Evolutionary conservation across 1,140 invertebrate genomes (phyloP).

Genomic region (Drosophila lowei): DNA sequence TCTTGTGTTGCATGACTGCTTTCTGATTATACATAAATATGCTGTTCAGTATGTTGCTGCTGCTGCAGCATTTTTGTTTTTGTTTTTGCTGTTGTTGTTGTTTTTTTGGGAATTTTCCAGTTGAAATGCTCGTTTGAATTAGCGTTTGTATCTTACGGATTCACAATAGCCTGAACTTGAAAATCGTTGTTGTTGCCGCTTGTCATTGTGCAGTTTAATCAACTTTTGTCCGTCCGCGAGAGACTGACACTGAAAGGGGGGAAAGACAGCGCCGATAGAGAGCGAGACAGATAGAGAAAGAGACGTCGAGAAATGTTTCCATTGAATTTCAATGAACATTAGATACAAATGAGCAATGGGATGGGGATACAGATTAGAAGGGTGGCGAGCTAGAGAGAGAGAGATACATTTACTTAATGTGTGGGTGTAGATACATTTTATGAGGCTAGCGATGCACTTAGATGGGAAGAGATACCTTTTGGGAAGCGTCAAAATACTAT

Average conservation of each 20-base stretch:
- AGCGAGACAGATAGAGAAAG: conserved; percentile 5
- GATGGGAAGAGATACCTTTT: too few relatives aligned
- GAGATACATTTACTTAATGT: not conserved
- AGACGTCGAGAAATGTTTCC: conserved; percentile 73
- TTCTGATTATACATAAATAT: conserved; percentile 21
- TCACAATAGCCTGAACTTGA: conserved; percentile 75
- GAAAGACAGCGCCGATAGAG: not conserved
- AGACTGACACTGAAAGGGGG: conserved; percentile 33
- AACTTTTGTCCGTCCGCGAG: conserved; percentile 63
- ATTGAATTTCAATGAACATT: conserved; percentile 72
- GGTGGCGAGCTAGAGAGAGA: not conserved
- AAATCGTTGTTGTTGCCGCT: conserved; percentile 73
- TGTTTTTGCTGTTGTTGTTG: not conserved
- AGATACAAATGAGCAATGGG: conserved; percentile 38
- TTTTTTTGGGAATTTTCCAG: conserved; percentile 70
- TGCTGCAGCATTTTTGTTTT: too few relatives aligned
- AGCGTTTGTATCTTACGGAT: conserved; percentile 59
- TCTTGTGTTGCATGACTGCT: conserved; percentile 21
- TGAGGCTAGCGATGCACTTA: too few relatives aligned
- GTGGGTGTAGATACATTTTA: too few relatives aligned
- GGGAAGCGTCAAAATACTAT: too few relatives aligned
- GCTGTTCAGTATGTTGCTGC: not conserved
- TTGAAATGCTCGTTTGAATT: conserved; percentile 72
- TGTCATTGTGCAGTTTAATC: conserved; percentile 81
- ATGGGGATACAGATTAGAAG: conserved; percentile 14